Conservation (phyloP, 2,113 vertebrate species). For the Halcyon malimbica region DNA sequence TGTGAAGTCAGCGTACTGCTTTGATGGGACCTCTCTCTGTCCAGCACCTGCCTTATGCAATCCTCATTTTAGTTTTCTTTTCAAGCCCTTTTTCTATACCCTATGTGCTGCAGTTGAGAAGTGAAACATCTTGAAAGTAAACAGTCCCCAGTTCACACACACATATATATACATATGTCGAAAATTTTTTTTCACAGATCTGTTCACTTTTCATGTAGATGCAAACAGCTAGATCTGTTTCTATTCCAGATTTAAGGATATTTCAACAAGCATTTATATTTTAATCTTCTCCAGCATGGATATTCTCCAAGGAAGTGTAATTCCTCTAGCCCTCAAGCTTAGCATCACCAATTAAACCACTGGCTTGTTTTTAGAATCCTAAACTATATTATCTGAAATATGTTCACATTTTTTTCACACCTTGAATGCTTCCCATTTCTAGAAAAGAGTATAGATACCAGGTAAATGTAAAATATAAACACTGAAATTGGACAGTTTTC, state of each 20-base stretch:
- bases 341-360: background rate
- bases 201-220: background rate
- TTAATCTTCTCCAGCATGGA: background rate
- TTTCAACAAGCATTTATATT: background rate
- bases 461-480: background rate
- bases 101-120: background rate
- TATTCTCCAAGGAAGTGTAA: background rate
- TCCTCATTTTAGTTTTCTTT: background rate
- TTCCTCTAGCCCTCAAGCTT: background rate
- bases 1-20: background rate
- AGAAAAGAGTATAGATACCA: background rate
- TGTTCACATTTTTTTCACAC: rapidly evolving
- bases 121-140: background rate
- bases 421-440: background rate
- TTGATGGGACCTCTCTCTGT: background rate
- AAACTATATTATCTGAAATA: background rate
- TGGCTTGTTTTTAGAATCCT: background rate
- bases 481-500: background rate
- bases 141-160: background rate
- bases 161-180: background rate
- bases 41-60: background rate
- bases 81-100: background rate
- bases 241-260: background rate
- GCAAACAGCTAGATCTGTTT: background rate
- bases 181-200: background rate